phyloP scores from a whole-genome alignment of 2,888 invertebrate species.

The Argynnis bischoffii region DNA sequence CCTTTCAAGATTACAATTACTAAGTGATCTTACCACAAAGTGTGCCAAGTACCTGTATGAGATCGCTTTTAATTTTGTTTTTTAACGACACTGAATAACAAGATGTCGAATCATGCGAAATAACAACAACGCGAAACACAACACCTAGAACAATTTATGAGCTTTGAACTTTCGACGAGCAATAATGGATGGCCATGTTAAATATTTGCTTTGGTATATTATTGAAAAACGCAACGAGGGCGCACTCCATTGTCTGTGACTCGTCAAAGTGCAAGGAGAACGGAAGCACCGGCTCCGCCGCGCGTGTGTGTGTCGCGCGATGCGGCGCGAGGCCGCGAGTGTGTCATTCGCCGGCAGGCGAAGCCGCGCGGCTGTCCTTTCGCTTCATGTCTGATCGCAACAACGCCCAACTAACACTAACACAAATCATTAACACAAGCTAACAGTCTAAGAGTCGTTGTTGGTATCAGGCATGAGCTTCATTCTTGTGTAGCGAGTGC shows the following conservation, averaged over 20 bases:
- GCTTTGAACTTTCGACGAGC: slow-evolving; percentile 62
- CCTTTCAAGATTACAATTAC: slow-evolving; percentile 32
- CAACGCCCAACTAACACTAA: slow-evolving; percentile 39
- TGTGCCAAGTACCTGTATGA: slow-evolving; percentile 77
- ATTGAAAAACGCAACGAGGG: slow-evolving; percentile 11
- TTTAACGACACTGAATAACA: slow-evolving; percentile 72
- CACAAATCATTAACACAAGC: slow-evolving; percentile 35
- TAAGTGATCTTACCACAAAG: slow-evolving; percentile 63
- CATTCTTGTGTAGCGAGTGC: slow-evolving; percentile 57
- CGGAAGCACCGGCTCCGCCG: slow-evolving; percentile 78
- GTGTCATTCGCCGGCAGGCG: slow-evolving; percentile 41
- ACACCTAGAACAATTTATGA: slow-evolving; percentile 68
- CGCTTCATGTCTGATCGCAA: slow-evolving; percentile 55
- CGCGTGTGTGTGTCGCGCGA: slow-evolving; percentile 72
- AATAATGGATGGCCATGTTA: slow-evolving; percentile 61
- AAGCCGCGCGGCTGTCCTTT: slow-evolving; percentile 47
- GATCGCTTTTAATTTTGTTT: slow-evolving; percentile 61
- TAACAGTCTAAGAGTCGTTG: slow-evolving; percentile 32
- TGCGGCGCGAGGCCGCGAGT: slow-evolving; percentile 51
- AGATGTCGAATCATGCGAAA: slow-evolving; percentile 76
- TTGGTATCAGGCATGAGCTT: slow-evolving; percentile 36
- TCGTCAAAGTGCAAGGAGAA: slow-evolving; percentile 51
- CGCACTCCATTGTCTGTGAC: slow-evolving; percentile 32
- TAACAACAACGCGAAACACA: slow-evolving; percentile 75
- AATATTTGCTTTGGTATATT: slow-evolving; percentile 41